Conservation (phyloP, 1,140 invertebrate species). For the Ceratosolen solmsi region DNA sequence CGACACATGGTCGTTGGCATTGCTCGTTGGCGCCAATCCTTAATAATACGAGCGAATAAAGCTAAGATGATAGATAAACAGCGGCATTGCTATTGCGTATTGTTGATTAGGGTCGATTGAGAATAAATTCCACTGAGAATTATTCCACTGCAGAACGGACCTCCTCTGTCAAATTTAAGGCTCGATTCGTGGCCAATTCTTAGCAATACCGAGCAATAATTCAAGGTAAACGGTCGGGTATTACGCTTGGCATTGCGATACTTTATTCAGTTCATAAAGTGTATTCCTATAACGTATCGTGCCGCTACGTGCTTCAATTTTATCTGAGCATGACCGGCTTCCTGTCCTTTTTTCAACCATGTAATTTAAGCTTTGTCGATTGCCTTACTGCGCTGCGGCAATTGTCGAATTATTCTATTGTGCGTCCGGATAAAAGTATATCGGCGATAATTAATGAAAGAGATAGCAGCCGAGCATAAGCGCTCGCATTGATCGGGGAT, state of each 20-base stretch:
- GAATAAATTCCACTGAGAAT: not conserved
- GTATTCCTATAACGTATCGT: constrained; percentile 64
- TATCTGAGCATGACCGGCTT: constrained; percentile 55
- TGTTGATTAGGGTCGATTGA: constrained; percentile 37
- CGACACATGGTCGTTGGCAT: no score
- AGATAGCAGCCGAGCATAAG: not conserved
- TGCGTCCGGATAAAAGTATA: not conserved
- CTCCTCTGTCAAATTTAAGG: constrained; percentile 54
- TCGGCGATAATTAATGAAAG: constrained; percentile 12
- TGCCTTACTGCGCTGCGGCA: not conserved
- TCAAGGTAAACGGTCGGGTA: constrained; percentile 62
- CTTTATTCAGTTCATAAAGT: constrained; percentile 70
- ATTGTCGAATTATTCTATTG: constrained; percentile 40
- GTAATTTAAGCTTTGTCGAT: constrained; percentile 49
- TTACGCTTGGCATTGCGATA: constrained; percentile 62
- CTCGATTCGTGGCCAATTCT: constrained; percentile 62
- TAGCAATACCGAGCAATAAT: constrained; percentile 62
- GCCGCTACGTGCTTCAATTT: constrained; percentile 65
- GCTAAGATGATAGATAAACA: no score
- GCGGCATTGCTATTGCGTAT: not conserved
- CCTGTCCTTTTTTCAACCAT: constrained; percentile 22
- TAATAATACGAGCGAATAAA: no score
- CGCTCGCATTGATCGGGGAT: no score
- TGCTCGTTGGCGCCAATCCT: no score
- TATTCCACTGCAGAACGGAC: constrained; percentile 24